A percentile compares a stretch with the other conserved stretches of the same genome.
Evolutionary conservation across 2,888 invertebrate genomes (phyloP).

Genomic region (Rutpela maculata): DNA sequence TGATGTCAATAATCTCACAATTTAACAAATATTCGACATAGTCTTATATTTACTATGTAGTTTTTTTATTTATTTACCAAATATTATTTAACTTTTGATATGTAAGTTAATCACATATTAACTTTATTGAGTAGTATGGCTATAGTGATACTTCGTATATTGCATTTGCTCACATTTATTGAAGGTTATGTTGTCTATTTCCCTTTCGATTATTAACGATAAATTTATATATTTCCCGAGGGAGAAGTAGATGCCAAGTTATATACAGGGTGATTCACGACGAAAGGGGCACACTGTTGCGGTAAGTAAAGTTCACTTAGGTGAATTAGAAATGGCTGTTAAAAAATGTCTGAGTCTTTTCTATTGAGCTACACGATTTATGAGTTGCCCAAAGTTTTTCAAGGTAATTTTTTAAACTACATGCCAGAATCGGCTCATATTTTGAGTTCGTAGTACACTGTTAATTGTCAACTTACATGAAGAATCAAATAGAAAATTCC

Average conservation of each 20-base stretch:
- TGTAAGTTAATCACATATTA: conserved; percentile 55
- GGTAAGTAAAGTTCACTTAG: too few species aligned
- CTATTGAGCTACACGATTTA: too few species aligned
- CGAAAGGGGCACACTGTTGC: too few species aligned
- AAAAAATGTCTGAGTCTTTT: too few species aligned
- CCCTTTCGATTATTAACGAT: conserved; percentile 46
- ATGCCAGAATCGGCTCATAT: too few species aligned
- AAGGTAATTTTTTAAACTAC: too few species aligned
- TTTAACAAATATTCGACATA: conserved; percentile 66
- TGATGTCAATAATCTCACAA: conserved; percentile 74
- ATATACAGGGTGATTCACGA: neutral
- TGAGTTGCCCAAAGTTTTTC: too few species aligned
- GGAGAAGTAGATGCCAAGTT: conserved; percentile 53
- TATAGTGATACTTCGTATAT: conserved; percentile 61
- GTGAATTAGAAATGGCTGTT: too few species aligned
- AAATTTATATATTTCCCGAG: conserved; percentile 48
- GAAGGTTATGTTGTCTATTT: conserved; percentile 48
- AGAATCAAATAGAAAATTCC: too few species aligned
- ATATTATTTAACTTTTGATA: conserved; percentile 65
- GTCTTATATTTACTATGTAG: conserved; percentile 63
- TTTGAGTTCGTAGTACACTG: too few species aligned
- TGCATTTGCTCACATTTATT: conserved; percentile 68
- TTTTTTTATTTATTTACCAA: conserved; percentile 69
- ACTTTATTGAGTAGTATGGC: conserved; percentile 57
- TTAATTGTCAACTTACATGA: too few species aligned